Evolutionary conservation across 2,113 vertebrate genomes (phyloP).

Genomic region (Arizona elegans): DNA sequence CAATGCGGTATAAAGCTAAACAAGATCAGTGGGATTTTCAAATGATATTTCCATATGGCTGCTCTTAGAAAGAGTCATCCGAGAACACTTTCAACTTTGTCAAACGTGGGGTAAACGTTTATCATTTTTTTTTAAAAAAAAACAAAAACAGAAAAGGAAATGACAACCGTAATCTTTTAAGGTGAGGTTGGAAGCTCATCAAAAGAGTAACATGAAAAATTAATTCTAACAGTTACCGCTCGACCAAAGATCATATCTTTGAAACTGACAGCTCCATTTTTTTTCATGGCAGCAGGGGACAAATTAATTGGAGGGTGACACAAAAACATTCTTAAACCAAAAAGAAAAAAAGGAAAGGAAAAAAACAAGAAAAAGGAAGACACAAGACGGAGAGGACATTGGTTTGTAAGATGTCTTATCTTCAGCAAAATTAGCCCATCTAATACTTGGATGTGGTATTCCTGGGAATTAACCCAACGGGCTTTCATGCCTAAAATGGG

Average conservation of each 20-base stretch:
- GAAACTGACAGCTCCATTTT: slow-evolving; percentile 22
- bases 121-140: neutral
- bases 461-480: neutral
- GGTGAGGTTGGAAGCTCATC: neutral
- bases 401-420: neutral
- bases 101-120: slow-evolving; percentile 56
- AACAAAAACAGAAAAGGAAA: slow-evolving; percentile 38
- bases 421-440: neutral
- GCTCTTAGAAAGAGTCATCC: slow-evolving; percentile 52
- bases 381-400: neutral
- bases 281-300: neutral
- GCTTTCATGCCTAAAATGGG: neutral
- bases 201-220: slow-evolving; percentile 16
- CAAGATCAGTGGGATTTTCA: slow-evolving; percentile 61
- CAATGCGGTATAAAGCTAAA: slow-evolving; percentile 52
- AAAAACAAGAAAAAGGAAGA: slow-evolving; percentile 5
- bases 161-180: slow-evolving; percentile 32
- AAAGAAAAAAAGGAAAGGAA: neutral
- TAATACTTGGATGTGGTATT: neutral
- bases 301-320: slow-evolving; percentile 18
- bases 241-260: neutral
- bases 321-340: slow-evolving; percentile 23
- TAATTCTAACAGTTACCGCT: neutral
- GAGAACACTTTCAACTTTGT: slow-evolving; percentile 52
- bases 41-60: slow-evolving; percentile 66